Percentiles rank a stretch among this genome's conserved stretches.
Conservation (phyloP, 2,113 vertebrate genomes). For the Syrrhaptes paradoxus region DNA sequence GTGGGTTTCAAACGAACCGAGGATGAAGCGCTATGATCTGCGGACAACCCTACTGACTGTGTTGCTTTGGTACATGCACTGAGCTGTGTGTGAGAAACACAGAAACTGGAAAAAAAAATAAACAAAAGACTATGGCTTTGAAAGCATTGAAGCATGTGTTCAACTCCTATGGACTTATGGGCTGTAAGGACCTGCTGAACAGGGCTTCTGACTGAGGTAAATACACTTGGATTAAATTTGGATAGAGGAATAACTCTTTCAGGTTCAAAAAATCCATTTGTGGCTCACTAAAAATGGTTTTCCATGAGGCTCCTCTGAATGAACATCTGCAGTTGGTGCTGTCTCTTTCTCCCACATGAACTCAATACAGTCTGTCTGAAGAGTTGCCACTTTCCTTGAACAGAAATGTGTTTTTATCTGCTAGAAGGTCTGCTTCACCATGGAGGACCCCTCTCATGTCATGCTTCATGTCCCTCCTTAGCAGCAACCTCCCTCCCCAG, state of each 20-base stretch:
- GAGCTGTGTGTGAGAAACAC: not conserved
- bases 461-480: not conserved
- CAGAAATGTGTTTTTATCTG: not conserved
- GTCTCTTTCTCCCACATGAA: not conserved
- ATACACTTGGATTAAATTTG: not conserved
- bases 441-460: not conserved
- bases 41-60: not conserved
- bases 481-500: not conserved
- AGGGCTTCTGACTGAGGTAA: not conserved
- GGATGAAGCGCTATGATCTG: not conserved
- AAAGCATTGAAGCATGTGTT: not conserved
- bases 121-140: not conserved
- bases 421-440: not conserved
- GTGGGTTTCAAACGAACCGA: not conserved
- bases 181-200: not conserved
- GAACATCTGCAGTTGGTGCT: not conserved
- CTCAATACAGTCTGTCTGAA: not conserved
- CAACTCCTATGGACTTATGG: not conserved
- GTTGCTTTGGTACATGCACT: not conserved
- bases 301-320: not conserved
- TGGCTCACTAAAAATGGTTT: not conserved
- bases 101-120: not conserved
- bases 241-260: not conserved
- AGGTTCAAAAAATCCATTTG: not conserved
- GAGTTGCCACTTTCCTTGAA: not conserved